Evolutionary conservation across 64 coral and sea anemone genomes (phyloP).

Genomic region (Dendronephthya gigantea): DNA sequence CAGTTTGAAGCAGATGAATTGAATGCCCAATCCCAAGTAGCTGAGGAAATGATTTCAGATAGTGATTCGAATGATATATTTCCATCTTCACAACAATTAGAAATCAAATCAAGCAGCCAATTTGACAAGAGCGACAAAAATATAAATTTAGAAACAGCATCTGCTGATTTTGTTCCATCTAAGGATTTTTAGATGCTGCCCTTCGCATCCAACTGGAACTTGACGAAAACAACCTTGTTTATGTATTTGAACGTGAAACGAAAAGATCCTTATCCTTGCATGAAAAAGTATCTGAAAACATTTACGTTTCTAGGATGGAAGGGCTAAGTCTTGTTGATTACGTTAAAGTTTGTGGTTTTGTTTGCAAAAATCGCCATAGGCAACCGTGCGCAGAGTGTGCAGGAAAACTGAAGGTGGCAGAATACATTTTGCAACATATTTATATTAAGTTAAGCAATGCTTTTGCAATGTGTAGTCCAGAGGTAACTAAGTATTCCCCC

Average conservation of each 20-base stretch:
- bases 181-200: constrained; percentile 18
- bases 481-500: not conserved
- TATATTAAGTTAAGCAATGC: constrained; percentile 41
- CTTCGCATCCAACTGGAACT: not conserved
- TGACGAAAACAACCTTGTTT: not conserved
- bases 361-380: constrained; percentile 30
- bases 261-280: constrained; percentile 19
- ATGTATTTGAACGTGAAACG: not conserved
- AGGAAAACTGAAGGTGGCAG: constrained; percentile 31
- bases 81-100: not conserved
- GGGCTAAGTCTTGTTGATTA: constrained; percentile 35
- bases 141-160: not conserved
- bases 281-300: constrained; percentile 11
- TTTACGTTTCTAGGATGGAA: constrained; percentile 48
- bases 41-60: not conserved
- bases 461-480: constrained; percentile 43
- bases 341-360: constrained; percentile 16
- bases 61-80: not conserved
- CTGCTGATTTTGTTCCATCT: not conserved
- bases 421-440: constrained; percentile 24
- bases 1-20: not conserved
- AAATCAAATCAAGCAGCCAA: not conserved
- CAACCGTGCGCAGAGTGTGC: constrained; percentile 17
- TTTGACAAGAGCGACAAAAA: not conserved
- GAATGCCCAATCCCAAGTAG: not conserved